Conservation (phyloP, 2,113 vertebrate genomes). For the Hippopotamus amphibius region DNA sequence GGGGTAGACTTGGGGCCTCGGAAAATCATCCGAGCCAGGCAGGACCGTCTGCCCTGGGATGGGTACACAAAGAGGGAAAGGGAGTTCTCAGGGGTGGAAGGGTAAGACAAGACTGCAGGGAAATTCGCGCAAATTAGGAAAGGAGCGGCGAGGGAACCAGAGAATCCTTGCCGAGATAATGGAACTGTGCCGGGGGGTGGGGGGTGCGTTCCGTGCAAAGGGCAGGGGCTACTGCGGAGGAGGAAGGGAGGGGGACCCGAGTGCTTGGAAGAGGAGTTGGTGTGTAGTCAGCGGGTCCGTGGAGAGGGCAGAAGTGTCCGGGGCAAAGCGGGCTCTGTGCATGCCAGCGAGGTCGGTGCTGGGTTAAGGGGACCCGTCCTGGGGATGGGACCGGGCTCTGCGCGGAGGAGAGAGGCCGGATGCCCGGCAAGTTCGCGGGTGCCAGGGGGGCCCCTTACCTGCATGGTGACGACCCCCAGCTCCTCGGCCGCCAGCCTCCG, state of each 20-base stretch:
- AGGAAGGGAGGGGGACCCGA: neutral
- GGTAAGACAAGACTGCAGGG: neutral
- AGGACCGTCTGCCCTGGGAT: neutral
- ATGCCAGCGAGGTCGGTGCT: neutral
- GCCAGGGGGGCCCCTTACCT: conserved; percentile 89
- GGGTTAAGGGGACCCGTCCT: neutral
- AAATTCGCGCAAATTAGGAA: neutral
- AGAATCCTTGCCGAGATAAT: neutral
- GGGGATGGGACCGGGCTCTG: neutral
- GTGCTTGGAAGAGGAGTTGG: neutral
- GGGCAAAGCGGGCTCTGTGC: neutral
- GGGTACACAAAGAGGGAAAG: conserved; percentile 37
- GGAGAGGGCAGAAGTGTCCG: neutral
- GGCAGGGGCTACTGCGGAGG: neutral
- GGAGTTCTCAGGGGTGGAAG: neutral
- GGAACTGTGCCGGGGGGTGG: neutral
- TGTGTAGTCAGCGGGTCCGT: neutral
- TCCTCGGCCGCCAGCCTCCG: conserved; percentile 95
- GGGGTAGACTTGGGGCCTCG: neutral
- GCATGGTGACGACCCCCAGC: conserved; percentile 96
- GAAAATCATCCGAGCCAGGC: conserved; percentile 1
- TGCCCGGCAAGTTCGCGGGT: neutral
- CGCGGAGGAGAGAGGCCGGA: neutral
- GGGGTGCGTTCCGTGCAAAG: neutral
- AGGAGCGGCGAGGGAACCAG: neutral